Base-by-base conservation (phyloP, 2,113 vertebrate genomes). In the Cynoglossus semilaevis region DNA sequence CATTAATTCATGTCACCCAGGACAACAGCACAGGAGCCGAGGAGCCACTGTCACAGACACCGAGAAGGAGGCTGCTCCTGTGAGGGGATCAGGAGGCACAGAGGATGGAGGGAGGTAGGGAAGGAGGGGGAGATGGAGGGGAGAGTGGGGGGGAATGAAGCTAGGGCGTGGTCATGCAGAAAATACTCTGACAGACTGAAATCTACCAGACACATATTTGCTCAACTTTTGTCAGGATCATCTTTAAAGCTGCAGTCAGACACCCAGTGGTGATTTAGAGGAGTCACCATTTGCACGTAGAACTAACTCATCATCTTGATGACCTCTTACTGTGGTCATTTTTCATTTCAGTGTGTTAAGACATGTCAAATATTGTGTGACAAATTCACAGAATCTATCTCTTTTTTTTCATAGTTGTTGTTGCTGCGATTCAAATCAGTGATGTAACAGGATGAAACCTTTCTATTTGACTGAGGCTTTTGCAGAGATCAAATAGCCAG, bases 1-100 rank as follows among this genome's bases (percentile, higher is more conserved):
- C 71, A 88, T 88, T 90, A 90, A 90, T 90, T 90, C 77, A 90
- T 88, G 86, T 85, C 79, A 65, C 60, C 72, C 66, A 72, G 77
- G 76, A 85, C 74, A 79, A 75, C 40, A 38, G 50, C 57, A 63
- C 61, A 55, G 76, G n/a, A 79, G 71, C 71, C 44, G 54, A 67
- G 75, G 81, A 81, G 77, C 77, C 81, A 75, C 70, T 43, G 2
- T 36, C 42, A 74, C 74, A 83, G 68, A 79, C 76, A 65, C 57
- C 18, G 67, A 80, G 74, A 70, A 71, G 76, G 72, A 80, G 77
- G 40, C 19, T 35, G 51, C 58, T 74, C 76, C 77, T 79, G 19
- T 51, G 77, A 82, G 84, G 83, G 69, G 77, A 77, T 72, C 53
- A 70, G 62, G 70, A 29, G 7, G 34, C 69, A 72, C 34, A 42